These are phyloP conservation scores for Tethea ocularis DNA, from an alignment of 2,888 invertebrate species.

Conservation along the genomic window DNA sequence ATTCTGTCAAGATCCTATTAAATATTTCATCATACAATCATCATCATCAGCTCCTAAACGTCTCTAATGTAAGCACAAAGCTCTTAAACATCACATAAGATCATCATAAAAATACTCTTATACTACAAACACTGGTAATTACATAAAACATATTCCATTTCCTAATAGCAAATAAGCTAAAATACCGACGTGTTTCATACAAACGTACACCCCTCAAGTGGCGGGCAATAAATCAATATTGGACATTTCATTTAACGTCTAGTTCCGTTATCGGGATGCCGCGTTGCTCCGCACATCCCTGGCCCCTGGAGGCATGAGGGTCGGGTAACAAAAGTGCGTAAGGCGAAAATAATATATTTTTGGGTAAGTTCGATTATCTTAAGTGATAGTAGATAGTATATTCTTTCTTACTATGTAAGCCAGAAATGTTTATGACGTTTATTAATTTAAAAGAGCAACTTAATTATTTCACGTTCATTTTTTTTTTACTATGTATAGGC, in stretches of 20 bases:
- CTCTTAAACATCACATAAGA: too few species aligned
- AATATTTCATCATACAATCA: too few species aligned
- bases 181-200: not conserved
- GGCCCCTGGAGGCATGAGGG: constrained; percentile 23
- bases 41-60: too few species aligned
- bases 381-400: too few species aligned
- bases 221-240: constrained; percentile 48
- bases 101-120: too few species aligned
- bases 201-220: constrained; percentile 17
- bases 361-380: not conserved
- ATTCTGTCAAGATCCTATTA: too few species aligned
- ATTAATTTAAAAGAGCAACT: too few species aligned
- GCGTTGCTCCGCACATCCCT: constrained; percentile 19
- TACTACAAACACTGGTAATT: not conserved
- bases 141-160: not conserved
- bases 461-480: too few species aligned
- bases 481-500: too few species aligned
- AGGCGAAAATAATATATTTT: constrained; percentile 18
- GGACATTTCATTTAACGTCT: constrained; percentile 49
- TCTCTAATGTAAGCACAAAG: too few species aligned
- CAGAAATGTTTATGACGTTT: too few species aligned
- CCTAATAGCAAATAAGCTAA: not conserved
- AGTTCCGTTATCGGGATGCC: constrained; percentile 30
- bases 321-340: constrained; percentile 16
- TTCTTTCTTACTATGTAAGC: too few species aligned